A percentile compares a stretch with the other conserved stretches of the same genome.
Evolutionary conservation across 92 coral and sea anemone genomes (phyloP).

Genomic region (Palythoa caribaeorum): DNA sequence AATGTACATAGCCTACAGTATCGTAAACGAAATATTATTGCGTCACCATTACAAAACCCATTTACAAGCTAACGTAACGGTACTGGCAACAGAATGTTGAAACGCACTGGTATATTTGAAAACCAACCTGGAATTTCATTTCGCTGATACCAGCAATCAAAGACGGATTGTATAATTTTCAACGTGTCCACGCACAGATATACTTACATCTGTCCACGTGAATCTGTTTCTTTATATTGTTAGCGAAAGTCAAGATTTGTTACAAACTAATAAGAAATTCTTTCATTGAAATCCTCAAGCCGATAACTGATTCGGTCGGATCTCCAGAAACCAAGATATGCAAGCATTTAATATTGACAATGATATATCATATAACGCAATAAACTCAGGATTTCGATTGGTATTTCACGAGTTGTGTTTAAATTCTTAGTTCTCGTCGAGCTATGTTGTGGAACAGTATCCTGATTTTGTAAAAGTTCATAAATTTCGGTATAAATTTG

Average conservation of each 20-base stretch:
- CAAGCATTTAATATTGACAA: slow-evolving; percentile 26
- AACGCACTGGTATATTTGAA: too few relatives aligned
- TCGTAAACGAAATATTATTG: too few relatives aligned
- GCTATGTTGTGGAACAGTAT: not conserved
- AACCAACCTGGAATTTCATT: too few relatives aligned
- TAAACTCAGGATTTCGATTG: slow-evolving; percentile 5
- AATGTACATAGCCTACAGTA: too few relatives aligned
- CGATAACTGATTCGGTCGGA: not conserved
- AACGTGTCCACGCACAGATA: too few relatives aligned
- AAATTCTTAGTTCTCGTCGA: slow-evolving; percentile 3
- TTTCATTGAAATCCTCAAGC: slow-evolving; percentile 9
- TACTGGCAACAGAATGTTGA: too few relatives aligned
- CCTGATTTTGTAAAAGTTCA: not conserved
- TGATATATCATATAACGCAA: not conserved
- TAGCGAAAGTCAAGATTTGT: not conserved
- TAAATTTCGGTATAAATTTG: not conserved
- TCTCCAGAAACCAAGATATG: slow-evolving; percentile 28
- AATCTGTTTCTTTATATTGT: not conserved
- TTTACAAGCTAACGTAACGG: too few relatives aligned
- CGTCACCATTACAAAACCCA: too few relatives aligned
- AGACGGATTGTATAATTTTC: too few relatives aligned
- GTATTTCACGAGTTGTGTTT: slow-evolving; percentile 1
- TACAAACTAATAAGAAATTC: not conserved
- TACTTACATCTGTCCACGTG: not conserved
- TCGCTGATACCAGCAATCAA: too few relatives aligned